These are phyloP conservation scores for Muscicapa striata DNA, from an alignment of 2,797 vertebrate species.

Conservation along the genomic window DNA sequence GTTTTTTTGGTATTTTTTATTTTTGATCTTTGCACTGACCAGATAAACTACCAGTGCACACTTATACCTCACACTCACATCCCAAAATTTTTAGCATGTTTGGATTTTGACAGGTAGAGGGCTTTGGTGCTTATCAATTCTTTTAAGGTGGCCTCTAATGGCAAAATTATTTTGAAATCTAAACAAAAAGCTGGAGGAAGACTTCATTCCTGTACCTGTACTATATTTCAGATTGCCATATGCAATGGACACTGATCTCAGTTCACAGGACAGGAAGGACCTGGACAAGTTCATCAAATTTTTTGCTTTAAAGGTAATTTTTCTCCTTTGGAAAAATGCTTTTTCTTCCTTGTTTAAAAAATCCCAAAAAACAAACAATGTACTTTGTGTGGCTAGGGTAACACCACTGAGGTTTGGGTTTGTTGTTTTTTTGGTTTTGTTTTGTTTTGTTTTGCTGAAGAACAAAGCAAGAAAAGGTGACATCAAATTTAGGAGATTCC, in stretches of 20 bases:
- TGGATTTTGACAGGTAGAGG: neutral
- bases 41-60: rapidly evolving
- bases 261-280: constrained; percentile 97
- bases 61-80: neutral
- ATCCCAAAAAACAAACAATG: rapidly evolving
- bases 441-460: constrained; percentile 17
- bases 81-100: neutral
- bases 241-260: constrained; percentile 97
- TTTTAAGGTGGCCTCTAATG: neutral
- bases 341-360: neutral
- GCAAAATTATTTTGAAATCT: neutral
- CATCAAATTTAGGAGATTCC: constrained; percentile 37
- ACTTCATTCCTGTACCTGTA: neutral
- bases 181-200: neutral
- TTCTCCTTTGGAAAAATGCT: neutral
- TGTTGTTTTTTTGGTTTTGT: neutral
- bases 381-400: neutral
- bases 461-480: constrained; percentile 38
- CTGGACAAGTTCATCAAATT: constrained; percentile 99
- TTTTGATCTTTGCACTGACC: neutral
- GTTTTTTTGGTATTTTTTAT: neutral
- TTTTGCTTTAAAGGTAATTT: constrained; percentile 94
- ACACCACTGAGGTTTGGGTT: neutral
- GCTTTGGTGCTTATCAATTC: neutral
- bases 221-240: constrained; percentile 78